These are phyloP conservation scores for Garrulus glandarius DNA, from an alignment of 2,797 vertebrate genomes.

Conservation along the genomic window DNA sequence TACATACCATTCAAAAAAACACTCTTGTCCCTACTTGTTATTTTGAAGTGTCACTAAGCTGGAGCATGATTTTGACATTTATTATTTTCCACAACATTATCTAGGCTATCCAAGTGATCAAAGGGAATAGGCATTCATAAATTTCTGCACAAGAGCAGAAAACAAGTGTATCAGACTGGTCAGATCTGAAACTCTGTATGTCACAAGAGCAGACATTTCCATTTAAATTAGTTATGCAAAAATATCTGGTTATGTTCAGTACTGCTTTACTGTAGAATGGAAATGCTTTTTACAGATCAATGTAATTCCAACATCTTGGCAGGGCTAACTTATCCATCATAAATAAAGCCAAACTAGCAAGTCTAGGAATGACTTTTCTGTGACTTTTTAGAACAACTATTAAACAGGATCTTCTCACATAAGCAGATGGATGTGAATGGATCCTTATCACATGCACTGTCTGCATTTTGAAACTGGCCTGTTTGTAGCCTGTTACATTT, in stretches of 20 bases:
- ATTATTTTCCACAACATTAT: neutral
- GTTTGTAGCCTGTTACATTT: neutral
- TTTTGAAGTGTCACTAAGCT: neutral
- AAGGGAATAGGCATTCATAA: neutral
- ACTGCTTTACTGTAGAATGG: neutral
- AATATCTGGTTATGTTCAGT: neutral
- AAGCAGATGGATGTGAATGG: neutral
- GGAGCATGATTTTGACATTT: neutral
- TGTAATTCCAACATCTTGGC: neutral
- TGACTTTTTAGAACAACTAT: neutral
- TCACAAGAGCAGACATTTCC: neutral
- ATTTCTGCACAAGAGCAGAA: neutral
- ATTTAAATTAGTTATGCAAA: neutral
- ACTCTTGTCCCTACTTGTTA: neutral
- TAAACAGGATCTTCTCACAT: neutral
- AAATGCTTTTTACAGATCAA: neutral
- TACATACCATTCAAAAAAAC: neutral
- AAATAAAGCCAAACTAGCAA: neutral
- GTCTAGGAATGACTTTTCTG: neutral
- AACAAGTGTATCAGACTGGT: neutral
- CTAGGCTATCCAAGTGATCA: neutral
- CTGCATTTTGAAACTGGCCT: neutral
- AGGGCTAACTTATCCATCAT: neutral
- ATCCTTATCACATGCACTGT: neutral
- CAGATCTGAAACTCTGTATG: neutral